Percentiles rank a stretch among this genome's conserved stretches.
Conservation (phyloP, 2,888 invertebrate genomes). For the Hedychridium roseum region DNA sequence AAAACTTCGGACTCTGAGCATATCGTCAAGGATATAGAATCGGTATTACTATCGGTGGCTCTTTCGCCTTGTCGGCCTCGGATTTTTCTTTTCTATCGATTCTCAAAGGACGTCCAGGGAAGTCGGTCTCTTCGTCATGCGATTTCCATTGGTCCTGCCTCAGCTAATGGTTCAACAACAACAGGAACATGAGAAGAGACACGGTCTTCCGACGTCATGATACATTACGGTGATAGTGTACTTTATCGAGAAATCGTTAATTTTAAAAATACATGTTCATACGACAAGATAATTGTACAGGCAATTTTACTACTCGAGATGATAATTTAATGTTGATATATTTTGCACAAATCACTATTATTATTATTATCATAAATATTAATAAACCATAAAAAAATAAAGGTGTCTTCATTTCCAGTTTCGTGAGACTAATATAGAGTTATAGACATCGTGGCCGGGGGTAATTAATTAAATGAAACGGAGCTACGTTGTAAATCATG, state of each 20-base stretch:
- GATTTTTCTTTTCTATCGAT: no score
- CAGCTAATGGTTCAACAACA: no score
- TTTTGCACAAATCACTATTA: constrained; percentile 55
- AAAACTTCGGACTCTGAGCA: no score
- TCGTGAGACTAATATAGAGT: not conserved
- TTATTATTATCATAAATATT: constrained; percentile 47
- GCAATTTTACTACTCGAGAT: constrained; percentile 48
- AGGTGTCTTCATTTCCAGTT: not conserved
- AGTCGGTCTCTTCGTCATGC: no score
- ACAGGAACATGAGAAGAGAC: constrained; percentile 15
- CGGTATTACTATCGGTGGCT: no score
- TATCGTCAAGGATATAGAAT: no score
- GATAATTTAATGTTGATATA: constrained; percentile 55
- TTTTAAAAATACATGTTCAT: constrained; percentile 35
- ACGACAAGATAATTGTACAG: constrained; percentile 46
- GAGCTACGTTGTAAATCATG: no score
- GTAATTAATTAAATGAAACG: no score
- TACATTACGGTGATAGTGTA: constrained; percentile 35
- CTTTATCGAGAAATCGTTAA: constrained; percentile 45
- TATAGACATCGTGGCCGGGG: not conserved
- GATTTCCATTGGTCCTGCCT: no score
- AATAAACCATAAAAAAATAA: constrained; percentile 39
- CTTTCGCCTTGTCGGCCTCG: no score
- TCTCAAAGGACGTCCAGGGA: no score
- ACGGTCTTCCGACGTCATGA: constrained; percentile 40